These are phyloP conservation scores for Opisthograptis luteolata DNA, from an alignment of 2,888 invertebrate genomes.

Conservation along the genomic window DNA sequence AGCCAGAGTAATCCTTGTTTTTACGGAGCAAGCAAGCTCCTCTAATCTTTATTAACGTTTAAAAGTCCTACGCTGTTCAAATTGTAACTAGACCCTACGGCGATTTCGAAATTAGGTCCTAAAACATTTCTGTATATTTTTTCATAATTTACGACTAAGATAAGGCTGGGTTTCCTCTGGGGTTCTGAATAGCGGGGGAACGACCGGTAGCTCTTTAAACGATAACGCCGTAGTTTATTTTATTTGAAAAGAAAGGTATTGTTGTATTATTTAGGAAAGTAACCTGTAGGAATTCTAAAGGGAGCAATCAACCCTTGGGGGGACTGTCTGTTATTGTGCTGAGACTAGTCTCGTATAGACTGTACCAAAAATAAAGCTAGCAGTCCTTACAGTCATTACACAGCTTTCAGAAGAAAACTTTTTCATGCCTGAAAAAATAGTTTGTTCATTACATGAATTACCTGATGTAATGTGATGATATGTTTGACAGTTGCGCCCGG, in stretches of 20 bases:
- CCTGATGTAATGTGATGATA: too few relatives aligned
- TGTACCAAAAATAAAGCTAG: too few relatives aligned
- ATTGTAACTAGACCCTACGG: conserved; percentile 2
- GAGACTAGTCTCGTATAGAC: too few relatives aligned
- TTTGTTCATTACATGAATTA: too few relatives aligned
- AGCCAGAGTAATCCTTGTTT: too few relatives aligned
- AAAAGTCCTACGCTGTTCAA: conserved; percentile 6
- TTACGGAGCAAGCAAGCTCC: too few relatives aligned
- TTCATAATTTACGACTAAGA: conserved; percentile 29
- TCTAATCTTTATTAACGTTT: conserved; percentile 1
- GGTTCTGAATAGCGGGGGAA: conserved; percentile 22
- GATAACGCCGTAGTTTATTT: conserved; percentile 21
- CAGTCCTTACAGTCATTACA: too few relatives aligned
- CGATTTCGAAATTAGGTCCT: conserved; percentile 25
- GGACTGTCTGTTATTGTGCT: neutral
- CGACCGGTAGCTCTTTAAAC: conserved; percentile 26
- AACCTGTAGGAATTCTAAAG: neutral
- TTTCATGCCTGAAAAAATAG: too few relatives aligned
- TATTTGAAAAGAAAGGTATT: conserved; percentile 4
- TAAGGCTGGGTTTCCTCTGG: conserved; percentile 22
- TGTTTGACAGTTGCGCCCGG: too few relatives aligned
- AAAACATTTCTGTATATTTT: conserved; percentile 27
- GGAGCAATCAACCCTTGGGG: neutral
- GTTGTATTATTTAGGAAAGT: conserved; percentile 3
- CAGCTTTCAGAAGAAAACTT: too few relatives aligned